Evolutionary conservation across 2,888 invertebrate species (phyloP).

Genomic region (Nemotelus pantherinus): DNA sequence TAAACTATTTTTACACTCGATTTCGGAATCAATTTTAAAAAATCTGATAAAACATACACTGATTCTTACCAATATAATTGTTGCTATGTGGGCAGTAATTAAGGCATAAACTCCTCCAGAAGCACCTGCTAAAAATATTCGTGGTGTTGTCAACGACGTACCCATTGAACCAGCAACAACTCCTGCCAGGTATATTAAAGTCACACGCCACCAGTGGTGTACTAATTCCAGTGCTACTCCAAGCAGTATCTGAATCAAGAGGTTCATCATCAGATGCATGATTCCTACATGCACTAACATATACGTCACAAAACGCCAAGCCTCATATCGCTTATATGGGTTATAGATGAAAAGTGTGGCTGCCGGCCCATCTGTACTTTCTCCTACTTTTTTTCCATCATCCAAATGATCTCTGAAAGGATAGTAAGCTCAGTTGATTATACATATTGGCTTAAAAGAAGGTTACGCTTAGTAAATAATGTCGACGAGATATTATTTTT

Average conservation of each 20-base stretch:
- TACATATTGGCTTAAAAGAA: too few relatives aligned
- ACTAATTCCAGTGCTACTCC: slow-evolving; percentile 97
- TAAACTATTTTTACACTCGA: too few relatives aligned
- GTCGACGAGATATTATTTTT: too few relatives aligned
- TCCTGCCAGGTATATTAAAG: slow-evolving; percentile 83
- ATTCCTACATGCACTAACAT: slow-evolving; percentile 96
- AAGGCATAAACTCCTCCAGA: slow-evolving; percentile 96
- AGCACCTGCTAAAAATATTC: slow-evolving; percentile 88
- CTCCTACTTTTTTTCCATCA: slow-evolving; percentile 60
- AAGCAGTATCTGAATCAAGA: slow-evolving; percentile 89
- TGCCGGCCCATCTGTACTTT: slow-evolving; percentile 75
- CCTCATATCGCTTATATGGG: slow-evolving; percentile 84
- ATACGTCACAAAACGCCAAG: slow-evolving; percentile 93
- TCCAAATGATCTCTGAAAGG: slow-evolving; percentile 61
- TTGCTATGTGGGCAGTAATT: slow-evolving; percentile 92
- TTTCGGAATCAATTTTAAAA: background rate
- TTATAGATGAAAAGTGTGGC: slow-evolving; percentile 87
- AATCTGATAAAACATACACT: too few relatives aligned
- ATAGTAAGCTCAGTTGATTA: background rate
- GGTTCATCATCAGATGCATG: slow-evolving; percentile 89
- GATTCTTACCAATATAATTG: slow-evolving; percentile 76
- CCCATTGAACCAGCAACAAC: slow-evolving; percentile 86
- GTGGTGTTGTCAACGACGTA: slow-evolving; percentile 82
- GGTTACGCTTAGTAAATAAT: too few relatives aligned
- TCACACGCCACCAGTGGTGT: slow-evolving; percentile 93